A percentile compares a stretch with the other conserved stretches of the same genome.
phyloP scores from a whole-genome alignment of 2,888 invertebrate genomes.

The Luperina testacea region DNA sequence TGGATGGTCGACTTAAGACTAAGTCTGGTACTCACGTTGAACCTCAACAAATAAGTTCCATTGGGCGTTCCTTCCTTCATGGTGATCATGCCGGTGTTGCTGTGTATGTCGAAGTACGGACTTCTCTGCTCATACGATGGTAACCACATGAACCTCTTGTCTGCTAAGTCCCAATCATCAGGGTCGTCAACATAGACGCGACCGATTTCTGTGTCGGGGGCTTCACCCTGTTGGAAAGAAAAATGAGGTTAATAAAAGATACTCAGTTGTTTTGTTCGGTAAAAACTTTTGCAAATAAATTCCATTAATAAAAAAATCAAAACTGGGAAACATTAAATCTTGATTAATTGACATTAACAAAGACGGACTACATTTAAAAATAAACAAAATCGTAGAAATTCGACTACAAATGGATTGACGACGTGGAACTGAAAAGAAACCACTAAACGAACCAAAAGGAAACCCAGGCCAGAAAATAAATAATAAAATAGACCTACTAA shows the following conservation, averaged over 20 bases:
- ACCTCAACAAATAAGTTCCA: slow-evolving; percentile 94
- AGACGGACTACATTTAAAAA: background rate
- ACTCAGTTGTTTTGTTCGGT: too few species aligned
- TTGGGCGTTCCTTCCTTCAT: slow-evolving; percentile 94
- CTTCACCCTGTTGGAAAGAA: slow-evolving; percentile 90
- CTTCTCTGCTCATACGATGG: slow-evolving; percentile 87
- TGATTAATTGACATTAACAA: background rate
- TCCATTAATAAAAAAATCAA: background rate
- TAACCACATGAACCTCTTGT: slow-evolving; percentile 96
- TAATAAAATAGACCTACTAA: background rate
- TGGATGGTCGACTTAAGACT: background rate
- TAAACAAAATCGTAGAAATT: background rate
- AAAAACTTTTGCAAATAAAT: background rate
- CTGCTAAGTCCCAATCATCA: slow-evolving; percentile 99
- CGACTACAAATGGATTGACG: background rate
- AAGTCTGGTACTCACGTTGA: slow-evolving; percentile 88
- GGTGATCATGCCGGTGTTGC: slow-evolving; percentile 95
- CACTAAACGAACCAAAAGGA: background rate
- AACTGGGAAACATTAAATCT: background rate
- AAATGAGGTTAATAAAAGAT: background rate
- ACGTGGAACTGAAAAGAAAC: background rate
- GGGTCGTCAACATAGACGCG: slow-evolving; percentile 97
- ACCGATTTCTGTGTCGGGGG: slow-evolving; percentile 96
- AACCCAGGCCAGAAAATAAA: slow-evolving; percentile 13
- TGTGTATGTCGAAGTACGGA: slow-evolving; percentile 93